Evolutionary conservation across 2,888 invertebrate species (phyloP).

Genomic region (Athalia rosae): DNA sequence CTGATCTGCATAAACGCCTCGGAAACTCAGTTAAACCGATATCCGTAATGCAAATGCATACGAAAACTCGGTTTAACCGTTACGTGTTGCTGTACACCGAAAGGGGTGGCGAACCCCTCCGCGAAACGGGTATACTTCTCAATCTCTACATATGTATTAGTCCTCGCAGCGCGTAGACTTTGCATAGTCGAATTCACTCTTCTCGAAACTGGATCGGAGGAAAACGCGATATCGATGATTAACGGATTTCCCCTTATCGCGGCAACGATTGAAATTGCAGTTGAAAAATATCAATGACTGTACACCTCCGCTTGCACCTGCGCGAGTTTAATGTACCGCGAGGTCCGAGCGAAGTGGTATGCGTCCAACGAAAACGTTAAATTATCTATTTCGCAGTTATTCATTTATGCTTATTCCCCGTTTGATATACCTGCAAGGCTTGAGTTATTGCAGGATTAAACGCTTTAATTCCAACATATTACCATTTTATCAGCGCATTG

Average conservation of each 20-base stretch:
- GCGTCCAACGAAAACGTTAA: conserved; percentile 61
- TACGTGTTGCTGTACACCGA: conserved; percentile 38
- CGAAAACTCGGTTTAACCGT: conserved; percentile 38
- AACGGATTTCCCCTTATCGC: too few relatives aligned
- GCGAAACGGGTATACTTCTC: neutral
- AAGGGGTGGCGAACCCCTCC: conserved; percentile 19
- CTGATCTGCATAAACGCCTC: conserved; percentile 71
- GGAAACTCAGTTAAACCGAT: conserved; percentile 64
- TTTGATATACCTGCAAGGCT: conserved; percentile 69
- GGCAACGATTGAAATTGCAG: too few relatives aligned
- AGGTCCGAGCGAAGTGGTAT: neutral
- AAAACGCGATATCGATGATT: neutral
- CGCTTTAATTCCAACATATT: conserved; percentile 69
- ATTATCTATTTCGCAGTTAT: conserved; percentile 71
- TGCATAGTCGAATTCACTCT: neutral
- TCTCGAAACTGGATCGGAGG: neutral
- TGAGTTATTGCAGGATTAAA: conserved; percentile 71
- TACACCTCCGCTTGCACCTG: neutral
- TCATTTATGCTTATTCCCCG: conserved; percentile 72
- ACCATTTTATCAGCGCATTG: conserved; percentile 60
- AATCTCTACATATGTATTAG: neutral
- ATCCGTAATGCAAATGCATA: conserved; percentile 40
- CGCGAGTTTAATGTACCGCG: too few relatives aligned
- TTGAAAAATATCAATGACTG: neutral
- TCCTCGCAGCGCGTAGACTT: neutral